Evolutionary conservation across 2,113 vertebrate genomes (phyloP), one percentile per base, ranked within the genome.

Genomic region (Aegypius monachus): DNA sequence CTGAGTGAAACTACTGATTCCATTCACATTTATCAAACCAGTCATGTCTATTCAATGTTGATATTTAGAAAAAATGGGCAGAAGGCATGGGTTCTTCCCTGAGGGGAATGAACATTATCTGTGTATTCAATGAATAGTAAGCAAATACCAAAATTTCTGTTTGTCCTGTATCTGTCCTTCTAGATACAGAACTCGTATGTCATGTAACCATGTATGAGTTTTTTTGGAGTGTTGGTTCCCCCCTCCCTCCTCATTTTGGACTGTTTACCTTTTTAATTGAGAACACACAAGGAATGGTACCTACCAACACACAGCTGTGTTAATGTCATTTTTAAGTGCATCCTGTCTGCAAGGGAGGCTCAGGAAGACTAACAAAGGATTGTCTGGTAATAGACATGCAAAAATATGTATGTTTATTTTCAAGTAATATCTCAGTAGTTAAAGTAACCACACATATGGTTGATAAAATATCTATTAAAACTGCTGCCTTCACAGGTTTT

Each of bases 181-280:
- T 72, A 31, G 61, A 59, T 17, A 61, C 18, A 86, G 62, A 93
- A 88, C 31, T 83, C 21, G 5, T 4, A 82, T 0, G 0, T 81
- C 53, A 70, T 40, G 16, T 31, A 72, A 42, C 27, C 1, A 3
- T 18, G 26, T 29, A 23, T 40, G 22, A 61, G 42, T 11, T 4
- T 5, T 8, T 45, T 40, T 8, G 16, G 4, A 23, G 20, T 43
- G 6, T 26, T 36, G 17, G 52, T 23, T 67, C 18, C 16, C 7
- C 10, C 10, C 3, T 19, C 4, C 10, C 0, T 2, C 4, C 4
- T 2, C 3, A 4, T 62, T 82, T 88, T 67, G 38, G 43, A 45
- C 17, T 91, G 48, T 86, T 78, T 38, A 25, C 22, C 27, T 67
- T 86, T 71, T 72, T 59, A 25, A 29, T 0, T 75, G 58, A 90